A percentile compares a stretch with the other conserved stretches of the same genome.
Conservation (phyloP, 2,113 vertebrate genomes). For the Xyrauchen texanus region DNA sequence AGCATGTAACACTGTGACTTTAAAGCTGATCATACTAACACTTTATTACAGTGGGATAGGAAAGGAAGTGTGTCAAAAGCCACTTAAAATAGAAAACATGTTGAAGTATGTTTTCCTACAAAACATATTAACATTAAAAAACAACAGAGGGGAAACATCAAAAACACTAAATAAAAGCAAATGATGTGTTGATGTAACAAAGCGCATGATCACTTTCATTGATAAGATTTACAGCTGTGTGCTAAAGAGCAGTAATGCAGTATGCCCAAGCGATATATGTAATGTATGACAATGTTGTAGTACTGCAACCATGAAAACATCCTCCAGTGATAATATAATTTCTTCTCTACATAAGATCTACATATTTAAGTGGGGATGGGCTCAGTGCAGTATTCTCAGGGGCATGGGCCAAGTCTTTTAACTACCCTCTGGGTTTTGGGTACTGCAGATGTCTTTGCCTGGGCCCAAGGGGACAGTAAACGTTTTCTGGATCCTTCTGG, state of each 20-base stretch:
- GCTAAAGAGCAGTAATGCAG: slow-evolving; percentile 24
- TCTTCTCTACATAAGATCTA: slow-evolving; percentile 70
- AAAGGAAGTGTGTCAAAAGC: slow-evolving; percentile 19
- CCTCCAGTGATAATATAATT: slow-evolving; percentile 59
- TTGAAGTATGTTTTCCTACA: background rate
- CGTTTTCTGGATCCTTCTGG: slow-evolving; percentile 28
- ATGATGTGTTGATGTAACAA: slow-evolving; percentile 6
- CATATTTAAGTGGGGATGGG: slow-evolving; percentile 45
- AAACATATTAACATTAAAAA: slow-evolving; percentile 22
- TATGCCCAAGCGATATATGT: slow-evolving; percentile 22
- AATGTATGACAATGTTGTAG: slow-evolving; percentile 58
- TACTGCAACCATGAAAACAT: slow-evolving; percentile 72
- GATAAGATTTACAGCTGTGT: slow-evolving; percentile 23
- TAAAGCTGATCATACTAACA: slow-evolving; percentile 1
- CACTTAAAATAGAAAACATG: background rate
- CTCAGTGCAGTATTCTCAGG: slow-evolving; percentile 41
- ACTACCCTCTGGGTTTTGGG: slow-evolving; percentile 38
- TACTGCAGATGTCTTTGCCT: slow-evolving; percentile 38
- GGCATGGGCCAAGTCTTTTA: slow-evolving; percentile 29
- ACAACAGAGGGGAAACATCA: background rate
- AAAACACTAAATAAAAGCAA: background rate
- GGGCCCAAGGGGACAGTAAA: slow-evolving; percentile 29
- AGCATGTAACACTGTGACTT: slow-evolving; percentile 16
- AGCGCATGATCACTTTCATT: background rate
- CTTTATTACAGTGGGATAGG: slow-evolving; percentile 2